These are phyloP conservation scores for Caenorhabditis uteleia DNA, from an alignment of 2,888 invertebrate genomes.

Conservation along the genomic window DNA sequence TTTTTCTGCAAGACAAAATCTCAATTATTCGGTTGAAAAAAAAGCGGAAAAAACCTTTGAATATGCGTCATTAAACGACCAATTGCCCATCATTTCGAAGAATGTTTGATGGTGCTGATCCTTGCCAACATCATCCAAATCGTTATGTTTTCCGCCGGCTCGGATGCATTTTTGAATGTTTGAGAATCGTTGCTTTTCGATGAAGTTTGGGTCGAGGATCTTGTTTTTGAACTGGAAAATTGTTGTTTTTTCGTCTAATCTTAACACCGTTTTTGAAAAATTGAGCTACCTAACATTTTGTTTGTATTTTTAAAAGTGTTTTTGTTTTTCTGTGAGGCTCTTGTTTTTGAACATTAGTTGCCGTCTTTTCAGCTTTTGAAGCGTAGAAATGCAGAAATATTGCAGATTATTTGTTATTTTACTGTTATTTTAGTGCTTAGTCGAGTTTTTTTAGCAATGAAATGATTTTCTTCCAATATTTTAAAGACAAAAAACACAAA, in stretches of 20 bases:
- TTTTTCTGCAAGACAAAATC: too few species aligned
- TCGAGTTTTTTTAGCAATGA: too few species aligned
- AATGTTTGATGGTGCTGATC: conserved; percentile 99
- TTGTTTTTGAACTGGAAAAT: too few species aligned
- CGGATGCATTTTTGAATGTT: conserved; percentile 99
- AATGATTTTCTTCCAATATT: too few species aligned
- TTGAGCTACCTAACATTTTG: not conserved
- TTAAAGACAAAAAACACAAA: too few species aligned
- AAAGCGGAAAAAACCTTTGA: conserved; percentile 81
- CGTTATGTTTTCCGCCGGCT: conserved; percentile 95
- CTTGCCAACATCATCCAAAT: conserved; percentile 95
- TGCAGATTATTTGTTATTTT: too few species aligned
- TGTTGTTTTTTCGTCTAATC: conserved; percentile 85
- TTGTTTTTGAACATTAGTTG: too few species aligned
- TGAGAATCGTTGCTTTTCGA: conserved; percentile 81
- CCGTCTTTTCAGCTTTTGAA: too few species aligned
- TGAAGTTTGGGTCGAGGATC: too few species aligned
- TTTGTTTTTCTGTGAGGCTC: too few species aligned
- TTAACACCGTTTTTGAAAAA: not conserved
- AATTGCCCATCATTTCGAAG: conserved; percentile 99
- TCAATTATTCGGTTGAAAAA: not conserved
- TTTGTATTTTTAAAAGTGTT: too few species aligned
- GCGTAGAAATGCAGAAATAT: not conserved
- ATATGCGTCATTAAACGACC: conserved; percentile 97
- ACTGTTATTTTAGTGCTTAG: too few species aligned